Conservation (phyloP, 2,888 invertebrate species). For the Epinotia demarniana region DNA sequence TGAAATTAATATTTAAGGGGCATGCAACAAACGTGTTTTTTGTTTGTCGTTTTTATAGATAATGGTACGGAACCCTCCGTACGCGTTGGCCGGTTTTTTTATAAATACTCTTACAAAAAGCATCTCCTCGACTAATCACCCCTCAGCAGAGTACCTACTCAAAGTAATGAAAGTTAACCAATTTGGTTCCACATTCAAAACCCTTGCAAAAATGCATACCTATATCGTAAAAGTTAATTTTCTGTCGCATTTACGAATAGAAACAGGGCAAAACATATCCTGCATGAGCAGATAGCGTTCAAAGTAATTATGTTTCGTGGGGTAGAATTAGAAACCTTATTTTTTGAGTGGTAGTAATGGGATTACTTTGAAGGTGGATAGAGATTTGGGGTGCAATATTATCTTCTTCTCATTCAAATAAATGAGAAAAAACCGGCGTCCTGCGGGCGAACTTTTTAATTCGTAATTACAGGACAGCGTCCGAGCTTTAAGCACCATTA, state of each 20-base stretch:
- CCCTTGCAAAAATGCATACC: slow-evolving; percentile 46
- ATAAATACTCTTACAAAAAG: not conserved
- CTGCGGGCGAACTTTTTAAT: slow-evolving; percentile 82
- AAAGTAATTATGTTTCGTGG: slow-evolving; percentile 70
- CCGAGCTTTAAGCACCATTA: slow-evolving; percentile 83
- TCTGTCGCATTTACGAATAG: slow-evolving; percentile 68
- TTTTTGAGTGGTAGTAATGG: slow-evolving; percentile 48
- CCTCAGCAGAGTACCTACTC: slow-evolving; percentile 32
- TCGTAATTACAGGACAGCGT: slow-evolving; percentile 83
- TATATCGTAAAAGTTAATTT: slow-evolving; percentile 73
- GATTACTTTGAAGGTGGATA: slow-evolving; percentile 38
- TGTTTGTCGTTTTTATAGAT: too few relatives aligned
- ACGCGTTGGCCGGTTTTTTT: too few relatives aligned
- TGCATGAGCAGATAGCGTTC: slow-evolving; percentile 76
- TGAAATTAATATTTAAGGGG: too few relatives aligned
- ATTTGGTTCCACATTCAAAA: slow-evolving; percentile 45
- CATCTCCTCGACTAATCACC: slow-evolving; percentile 1
- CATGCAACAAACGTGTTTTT: too few relatives aligned
- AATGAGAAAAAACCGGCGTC: slow-evolving; percentile 82
- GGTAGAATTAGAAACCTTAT: slow-evolving; percentile 60
- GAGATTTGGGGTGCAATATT: slow-evolving; percentile 76
- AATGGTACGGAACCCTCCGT: too few relatives aligned
- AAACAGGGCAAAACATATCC: slow-evolving; percentile 71
- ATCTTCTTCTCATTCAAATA: slow-evolving; percentile 79
- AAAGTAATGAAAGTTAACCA: slow-evolving; percentile 43